phyloP scores from a whole-genome alignment of 1,140 invertebrate genomes.

The Drosophila pectinifera region DNA sequence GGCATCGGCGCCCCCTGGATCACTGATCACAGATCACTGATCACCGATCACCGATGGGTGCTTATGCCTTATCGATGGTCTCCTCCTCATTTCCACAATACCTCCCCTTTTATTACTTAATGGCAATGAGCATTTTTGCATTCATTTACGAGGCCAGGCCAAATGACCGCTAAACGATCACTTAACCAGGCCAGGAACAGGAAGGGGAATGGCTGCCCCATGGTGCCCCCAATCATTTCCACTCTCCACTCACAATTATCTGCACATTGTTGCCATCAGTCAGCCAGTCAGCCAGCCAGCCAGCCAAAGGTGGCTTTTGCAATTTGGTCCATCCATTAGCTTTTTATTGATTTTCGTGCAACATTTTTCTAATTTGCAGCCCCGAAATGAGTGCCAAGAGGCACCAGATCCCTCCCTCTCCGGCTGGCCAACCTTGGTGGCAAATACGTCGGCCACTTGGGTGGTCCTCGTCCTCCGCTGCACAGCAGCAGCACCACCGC shows the following conservation, averaged over 20 bases:
- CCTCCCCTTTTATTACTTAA: conserved; percentile 27
- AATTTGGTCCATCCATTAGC: conserved; percentile 69
- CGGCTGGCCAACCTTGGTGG: conserved; percentile 59
- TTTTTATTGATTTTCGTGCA: conserved; percentile 76
- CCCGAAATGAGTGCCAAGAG: conserved; percentile 56
- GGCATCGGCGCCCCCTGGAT: neutral
- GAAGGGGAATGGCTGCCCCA: conserved; percentile 13
- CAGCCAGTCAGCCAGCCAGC: neutral
- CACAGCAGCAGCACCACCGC: conserved; percentile 16
- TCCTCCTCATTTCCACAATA: conserved; percentile 18
- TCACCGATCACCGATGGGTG: conserved; percentile 1
- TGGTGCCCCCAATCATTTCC: conserved; percentile 40
- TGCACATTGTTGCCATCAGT: conserved; percentile 48
- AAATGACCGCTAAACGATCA: conserved; percentile 45
- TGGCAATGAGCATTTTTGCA: conserved; percentile 34
- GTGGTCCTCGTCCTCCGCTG: conserved; percentile 61
- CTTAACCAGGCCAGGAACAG: conserved; percentile 6
- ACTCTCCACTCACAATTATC: conserved; percentile 41
- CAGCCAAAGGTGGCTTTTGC: conserved; percentile 29
- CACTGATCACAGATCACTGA: conserved; percentile 6
- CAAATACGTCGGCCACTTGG: conserved; percentile 60
- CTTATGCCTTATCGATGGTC: conserved; percentile 9
- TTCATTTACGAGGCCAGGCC: conserved; percentile 34
- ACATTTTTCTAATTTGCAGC: conserved; percentile 78
- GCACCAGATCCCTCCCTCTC: neutral